These are phyloP conservation scores for Agonopterix alstromeriana DNA, from an alignment of 2,888 invertebrate species.

Conservation along the genomic window DNA sequence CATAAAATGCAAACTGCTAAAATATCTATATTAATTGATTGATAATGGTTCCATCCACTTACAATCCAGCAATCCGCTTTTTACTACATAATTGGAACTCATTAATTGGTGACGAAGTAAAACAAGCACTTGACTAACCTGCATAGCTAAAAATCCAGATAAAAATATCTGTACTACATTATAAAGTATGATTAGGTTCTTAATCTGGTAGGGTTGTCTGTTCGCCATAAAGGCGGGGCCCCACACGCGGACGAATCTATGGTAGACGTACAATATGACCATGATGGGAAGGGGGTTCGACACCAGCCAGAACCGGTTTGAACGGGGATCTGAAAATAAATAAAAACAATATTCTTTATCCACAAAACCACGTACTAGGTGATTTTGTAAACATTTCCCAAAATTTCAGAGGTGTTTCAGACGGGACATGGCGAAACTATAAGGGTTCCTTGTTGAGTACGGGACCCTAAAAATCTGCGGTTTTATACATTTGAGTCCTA, in stretches of 20 bases:
- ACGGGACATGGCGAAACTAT: no score
- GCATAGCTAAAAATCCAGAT: conserved; percentile 58
- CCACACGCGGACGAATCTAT: conserved; percentile 72
- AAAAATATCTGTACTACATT: conserved; percentile 79
- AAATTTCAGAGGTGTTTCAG: no score
- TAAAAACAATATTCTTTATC: not conserved
- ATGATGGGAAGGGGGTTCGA: conserved; percentile 58
- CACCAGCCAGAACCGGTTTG: conserved; percentile 70
- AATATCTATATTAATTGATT: no score
- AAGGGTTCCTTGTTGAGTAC: no score
- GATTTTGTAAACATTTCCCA: no score
- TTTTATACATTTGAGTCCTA: no score
- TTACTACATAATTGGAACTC: no score
- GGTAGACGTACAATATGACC: conserved; percentile 67
- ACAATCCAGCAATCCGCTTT: no score
- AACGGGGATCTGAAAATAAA: conserved; percentile 75
- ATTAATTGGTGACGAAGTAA: no score
- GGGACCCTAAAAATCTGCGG: no score
- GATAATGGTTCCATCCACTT: no score
- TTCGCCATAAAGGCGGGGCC: conserved; percentile 82
- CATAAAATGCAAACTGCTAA: no score
- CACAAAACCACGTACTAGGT: not conserved
- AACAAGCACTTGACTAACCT: conserved; percentile 46
- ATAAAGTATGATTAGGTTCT: conserved; percentile 77
- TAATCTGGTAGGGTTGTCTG: conserved; percentile 77